These are phyloP conservation scores for Laupala kohalensis DNA, from an alignment of 1,140 invertebrate species.

Conservation along the genomic window DNA sequence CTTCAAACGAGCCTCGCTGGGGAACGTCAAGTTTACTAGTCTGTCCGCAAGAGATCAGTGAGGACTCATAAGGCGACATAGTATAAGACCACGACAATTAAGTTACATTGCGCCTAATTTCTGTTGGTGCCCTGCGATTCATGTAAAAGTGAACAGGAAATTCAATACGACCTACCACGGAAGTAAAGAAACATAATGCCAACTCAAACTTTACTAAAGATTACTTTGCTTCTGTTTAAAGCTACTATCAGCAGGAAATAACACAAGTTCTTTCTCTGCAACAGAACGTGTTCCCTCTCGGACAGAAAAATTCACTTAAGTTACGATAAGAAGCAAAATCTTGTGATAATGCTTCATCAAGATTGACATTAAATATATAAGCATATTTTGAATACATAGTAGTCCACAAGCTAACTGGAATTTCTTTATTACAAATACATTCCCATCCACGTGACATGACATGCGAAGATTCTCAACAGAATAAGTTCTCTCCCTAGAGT, in stretches of 20 bases:
- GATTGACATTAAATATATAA: slow-evolving; percentile 70
- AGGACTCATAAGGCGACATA: too few relatives aligned
- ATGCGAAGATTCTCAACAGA: slow-evolving; percentile 51
- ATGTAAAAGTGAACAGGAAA: too few relatives aligned
- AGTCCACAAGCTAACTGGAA: slow-evolving; percentile 66
- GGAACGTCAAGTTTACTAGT: too few relatives aligned
- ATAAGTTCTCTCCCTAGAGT: not conserved
- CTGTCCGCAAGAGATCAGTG: too few relatives aligned
- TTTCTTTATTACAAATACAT: slow-evolving; percentile 61
- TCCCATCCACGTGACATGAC: slow-evolving; percentile 82
- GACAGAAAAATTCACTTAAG: slow-evolving; percentile 86
- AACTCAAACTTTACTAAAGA: slow-evolving; percentile 67
- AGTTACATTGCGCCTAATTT: too few relatives aligned
- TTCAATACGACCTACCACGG: too few relatives aligned
- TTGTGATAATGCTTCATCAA: slow-evolving; percentile 72
- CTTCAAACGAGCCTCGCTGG: too few relatives aligned
- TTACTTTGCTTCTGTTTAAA: slow-evolving; percentile 77
- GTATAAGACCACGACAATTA: too few relatives aligned
- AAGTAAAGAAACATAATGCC: too few relatives aligned
- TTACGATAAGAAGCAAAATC: slow-evolving; percentile 68
- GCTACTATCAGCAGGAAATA: slow-evolving; percentile 93
- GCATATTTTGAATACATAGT: slow-evolving; percentile 69
- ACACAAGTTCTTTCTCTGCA: slow-evolving; percentile 40
- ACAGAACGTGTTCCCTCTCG: slow-evolving; percentile 67
- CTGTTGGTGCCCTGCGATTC: too few relatives aligned